phyloP scores from a whole-genome alignment of 2,113 vertebrate species.

The Nycticebus coucang region DNA sequence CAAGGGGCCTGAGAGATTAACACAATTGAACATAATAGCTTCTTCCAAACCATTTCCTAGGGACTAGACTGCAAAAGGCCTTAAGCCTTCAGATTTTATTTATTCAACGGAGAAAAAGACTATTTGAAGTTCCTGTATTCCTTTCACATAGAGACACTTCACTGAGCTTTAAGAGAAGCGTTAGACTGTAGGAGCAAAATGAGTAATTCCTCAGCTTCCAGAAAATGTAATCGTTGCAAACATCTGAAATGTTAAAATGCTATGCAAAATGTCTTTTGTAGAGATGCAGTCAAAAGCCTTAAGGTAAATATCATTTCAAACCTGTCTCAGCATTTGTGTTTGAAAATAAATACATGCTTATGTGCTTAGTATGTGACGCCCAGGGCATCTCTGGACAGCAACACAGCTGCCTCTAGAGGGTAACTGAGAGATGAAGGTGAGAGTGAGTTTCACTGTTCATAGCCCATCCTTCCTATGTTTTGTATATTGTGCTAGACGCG shows the following conservation, averaged over 20 bases:
- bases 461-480: background rate
- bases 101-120: conserved; percentile 67
- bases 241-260: conserved; percentile 60
- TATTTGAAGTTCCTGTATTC: conserved; percentile 58
- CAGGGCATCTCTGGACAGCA: background rate
- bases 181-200: conserved; percentile 41
- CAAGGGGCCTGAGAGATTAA: conserved; percentile 57
- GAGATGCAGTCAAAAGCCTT: conserved; percentile 17
- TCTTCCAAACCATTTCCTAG: conserved; percentile 62
- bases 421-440: background rate
- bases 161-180: conserved; percentile 51
- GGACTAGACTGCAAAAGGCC: conserved; percentile 15
- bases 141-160: conserved; percentile 52
- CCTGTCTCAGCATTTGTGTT: background rate
- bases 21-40: conserved; percentile 70
- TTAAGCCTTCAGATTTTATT: conserved; percentile 65
- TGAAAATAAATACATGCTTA: background rate
- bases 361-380: rapidly evolving
- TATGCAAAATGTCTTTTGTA: conserved; percentile 56
- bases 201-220: conserved; percentile 43
- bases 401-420: background rate
- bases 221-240: conserved; percentile 30
- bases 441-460: background rate
- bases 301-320: conserved; percentile 14
- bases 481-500: background rate